These are phyloP conservation scores for Ctenomys sociabilis DNA, from an alignment of 2,113 vertebrate genomes.

Conservation along the genomic window DNA sequence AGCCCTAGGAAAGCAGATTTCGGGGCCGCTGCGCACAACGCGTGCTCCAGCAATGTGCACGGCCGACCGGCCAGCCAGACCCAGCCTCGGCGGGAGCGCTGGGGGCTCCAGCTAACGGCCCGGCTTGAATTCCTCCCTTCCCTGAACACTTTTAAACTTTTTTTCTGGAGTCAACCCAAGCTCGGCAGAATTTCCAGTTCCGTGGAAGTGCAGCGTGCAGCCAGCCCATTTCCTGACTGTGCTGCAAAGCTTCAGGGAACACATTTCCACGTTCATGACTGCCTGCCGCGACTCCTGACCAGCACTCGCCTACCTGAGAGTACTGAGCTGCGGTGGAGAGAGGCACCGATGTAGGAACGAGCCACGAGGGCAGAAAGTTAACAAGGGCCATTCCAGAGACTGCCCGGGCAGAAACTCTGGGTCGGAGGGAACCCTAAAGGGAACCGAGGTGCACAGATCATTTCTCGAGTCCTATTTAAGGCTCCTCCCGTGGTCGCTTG, in stretches of 20 bases:
- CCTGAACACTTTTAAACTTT: constrained; percentile 72
- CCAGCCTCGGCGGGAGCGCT: neutral
- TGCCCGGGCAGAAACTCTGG: constrained; percentile 65
- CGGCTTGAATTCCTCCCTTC: constrained; percentile 55
- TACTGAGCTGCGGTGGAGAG: neutral
- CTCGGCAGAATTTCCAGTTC: constrained; percentile 76
- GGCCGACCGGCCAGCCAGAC: constrained; percentile 64
- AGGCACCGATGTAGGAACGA: constrained; percentile 3
- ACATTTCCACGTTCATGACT: constrained; percentile 80
- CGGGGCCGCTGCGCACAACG: neutral
- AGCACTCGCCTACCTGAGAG: constrained; percentile 72
- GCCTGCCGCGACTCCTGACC: constrained; percentile 60
- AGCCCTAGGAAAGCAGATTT: constrained; percentile 39
- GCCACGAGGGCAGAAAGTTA: constrained; percentile 65
- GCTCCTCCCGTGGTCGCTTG: constrained; percentile 19
- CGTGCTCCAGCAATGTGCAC: neutral
- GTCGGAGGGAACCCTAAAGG: constrained; percentile 68
- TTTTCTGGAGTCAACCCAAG: constrained; percentile 66
- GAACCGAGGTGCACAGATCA: constrained; percentile 71
- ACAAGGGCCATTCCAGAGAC: constrained; percentile 62
- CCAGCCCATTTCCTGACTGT: constrained; percentile 74
- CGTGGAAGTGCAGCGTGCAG: constrained; percentile 42
- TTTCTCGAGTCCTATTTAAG: constrained; percentile 74
- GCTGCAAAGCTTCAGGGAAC: constrained; percentile 81
- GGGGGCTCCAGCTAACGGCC: constrained; percentile 35